These are phyloP conservation scores for Machimus rusticus DNA, from an alignment of 2,888 invertebrate genomes.

Conservation along the genomic window DNA sequence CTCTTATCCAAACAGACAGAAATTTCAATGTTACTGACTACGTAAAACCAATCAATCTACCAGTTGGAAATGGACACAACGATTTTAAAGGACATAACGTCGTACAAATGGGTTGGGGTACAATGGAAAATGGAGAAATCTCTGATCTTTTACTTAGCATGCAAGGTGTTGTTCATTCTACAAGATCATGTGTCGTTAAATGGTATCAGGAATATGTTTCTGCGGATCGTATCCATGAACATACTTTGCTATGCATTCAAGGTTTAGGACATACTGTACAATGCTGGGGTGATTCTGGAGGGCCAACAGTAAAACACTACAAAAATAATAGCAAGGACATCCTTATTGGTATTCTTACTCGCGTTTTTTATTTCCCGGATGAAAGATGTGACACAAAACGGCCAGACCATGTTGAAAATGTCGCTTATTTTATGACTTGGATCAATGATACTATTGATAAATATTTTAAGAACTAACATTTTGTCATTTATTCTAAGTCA, in stretches of 20 bases:
- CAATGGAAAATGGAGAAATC: background rate
- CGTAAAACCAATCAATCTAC: background rate
- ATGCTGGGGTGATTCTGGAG: background rate
- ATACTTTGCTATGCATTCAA: background rate
- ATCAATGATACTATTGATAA: background rate
- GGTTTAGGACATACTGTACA: background rate
- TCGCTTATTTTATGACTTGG: background rate
- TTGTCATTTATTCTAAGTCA: no score
- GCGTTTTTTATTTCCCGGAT: background rate
- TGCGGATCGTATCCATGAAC: background rate
- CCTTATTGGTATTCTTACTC: background rate
- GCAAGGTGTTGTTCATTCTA: background rate
- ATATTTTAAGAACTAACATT: background rate
- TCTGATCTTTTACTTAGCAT: background rate
- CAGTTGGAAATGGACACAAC: background rate
- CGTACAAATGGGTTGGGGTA: background rate
- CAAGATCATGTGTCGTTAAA: background rate
- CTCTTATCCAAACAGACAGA: background rate
- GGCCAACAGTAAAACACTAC: background rate
- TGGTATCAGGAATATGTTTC: background rate
- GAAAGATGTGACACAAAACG: background rate
- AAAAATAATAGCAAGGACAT: background rate
- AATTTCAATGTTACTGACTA: background rate
- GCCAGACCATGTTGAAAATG: background rate
- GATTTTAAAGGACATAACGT: background rate